phyloP scores from a whole-genome alignment of 2,113 vertebrate genomes.

The Scatophagus argus region DNA sequence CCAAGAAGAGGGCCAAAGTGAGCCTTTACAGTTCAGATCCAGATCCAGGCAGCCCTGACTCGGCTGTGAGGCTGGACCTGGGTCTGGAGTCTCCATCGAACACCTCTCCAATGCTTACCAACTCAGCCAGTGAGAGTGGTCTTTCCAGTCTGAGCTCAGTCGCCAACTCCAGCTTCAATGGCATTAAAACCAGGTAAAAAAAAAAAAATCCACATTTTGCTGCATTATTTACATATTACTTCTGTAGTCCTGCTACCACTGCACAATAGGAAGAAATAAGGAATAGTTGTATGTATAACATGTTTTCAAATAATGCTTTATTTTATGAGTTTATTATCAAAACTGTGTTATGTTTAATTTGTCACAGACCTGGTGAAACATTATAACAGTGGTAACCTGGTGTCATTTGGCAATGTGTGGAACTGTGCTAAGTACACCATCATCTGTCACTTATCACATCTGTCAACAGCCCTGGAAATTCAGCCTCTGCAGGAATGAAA shows the following conservation, averaged over 20 bases:
- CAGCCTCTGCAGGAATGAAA: constrained; percentile 83
- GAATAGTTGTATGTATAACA: too few species aligned
- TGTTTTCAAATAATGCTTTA: too few species aligned
- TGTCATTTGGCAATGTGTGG: background rate
- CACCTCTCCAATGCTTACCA: constrained; percentile 82
- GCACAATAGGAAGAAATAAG: too few species aligned
- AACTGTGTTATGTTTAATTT: too few species aligned
- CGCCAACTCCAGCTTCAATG: constrained; percentile 71
- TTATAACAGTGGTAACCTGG: background rate
- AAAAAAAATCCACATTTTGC: constrained; percentile 45
- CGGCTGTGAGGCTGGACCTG: constrained; percentile 82
- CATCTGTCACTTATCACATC: constrained; percentile 40
- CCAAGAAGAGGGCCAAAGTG: constrained; percentile 92
- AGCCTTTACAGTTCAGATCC: constrained; percentile 83
- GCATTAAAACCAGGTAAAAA: constrained; percentile 77
- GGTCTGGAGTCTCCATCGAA: constrained; percentile 79
- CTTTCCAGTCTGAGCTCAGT: constrained; percentile 87
- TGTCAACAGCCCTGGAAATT: constrained; percentile 85
- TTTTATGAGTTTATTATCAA: too few species aligned
- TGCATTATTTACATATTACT: background rate
- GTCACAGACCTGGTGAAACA: background rate
- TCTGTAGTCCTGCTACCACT: background rate
- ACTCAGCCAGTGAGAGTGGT: constrained; percentile 87
- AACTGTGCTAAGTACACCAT: background rate
- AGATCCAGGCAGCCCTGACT: constrained; percentile 89